Conservation (phyloP, 2,888 invertebrate species). For the Belgica antarctica region DNA sequence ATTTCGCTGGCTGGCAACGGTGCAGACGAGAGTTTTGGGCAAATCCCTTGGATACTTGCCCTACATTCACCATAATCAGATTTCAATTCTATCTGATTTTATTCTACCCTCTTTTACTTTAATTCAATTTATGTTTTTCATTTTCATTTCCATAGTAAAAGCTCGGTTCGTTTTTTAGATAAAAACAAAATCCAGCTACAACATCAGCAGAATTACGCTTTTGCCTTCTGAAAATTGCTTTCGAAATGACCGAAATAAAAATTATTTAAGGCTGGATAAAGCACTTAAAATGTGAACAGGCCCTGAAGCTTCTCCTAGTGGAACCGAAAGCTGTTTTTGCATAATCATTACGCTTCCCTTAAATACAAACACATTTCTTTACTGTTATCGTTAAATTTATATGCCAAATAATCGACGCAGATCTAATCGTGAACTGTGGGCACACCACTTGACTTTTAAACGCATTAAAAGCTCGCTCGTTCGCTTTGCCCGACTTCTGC, state of each 20-base stretch:
- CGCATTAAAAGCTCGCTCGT: too few relatives aligned
- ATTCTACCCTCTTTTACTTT: too few relatives aligned
- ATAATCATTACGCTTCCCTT: constrained; percentile 30
- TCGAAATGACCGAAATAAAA: constrained; percentile 28
- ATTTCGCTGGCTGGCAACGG: too few relatives aligned
- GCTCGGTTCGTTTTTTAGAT: too few relatives aligned
- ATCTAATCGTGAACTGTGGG: not conserved
- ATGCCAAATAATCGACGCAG: constrained; percentile 23
- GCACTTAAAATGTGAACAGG: not conserved
- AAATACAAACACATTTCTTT: not conserved
- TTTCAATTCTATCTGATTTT: too few relatives aligned
- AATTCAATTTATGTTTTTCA: too few relatives aligned
- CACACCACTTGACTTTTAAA: too few relatives aligned
- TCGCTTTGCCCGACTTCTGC: not conserved
- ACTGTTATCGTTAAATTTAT: constrained; percentile 13
- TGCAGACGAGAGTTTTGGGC: too few relatives aligned
- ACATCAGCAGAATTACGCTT: not conserved
- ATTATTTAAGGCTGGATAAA: not conserved
- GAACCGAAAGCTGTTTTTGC: constrained; percentile 34
- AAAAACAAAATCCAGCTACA: too few relatives aligned
- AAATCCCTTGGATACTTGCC: too few relatives aligned
- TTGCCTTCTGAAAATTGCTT: not conserved
- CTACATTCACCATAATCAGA: too few relatives aligned
- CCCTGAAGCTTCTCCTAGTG: not conserved
- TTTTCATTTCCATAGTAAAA: too few relatives aligned